Evolutionary conservation across 2,797 vertebrate species (phyloP).

Genomic region (Aphelocoma californica): DNA sequence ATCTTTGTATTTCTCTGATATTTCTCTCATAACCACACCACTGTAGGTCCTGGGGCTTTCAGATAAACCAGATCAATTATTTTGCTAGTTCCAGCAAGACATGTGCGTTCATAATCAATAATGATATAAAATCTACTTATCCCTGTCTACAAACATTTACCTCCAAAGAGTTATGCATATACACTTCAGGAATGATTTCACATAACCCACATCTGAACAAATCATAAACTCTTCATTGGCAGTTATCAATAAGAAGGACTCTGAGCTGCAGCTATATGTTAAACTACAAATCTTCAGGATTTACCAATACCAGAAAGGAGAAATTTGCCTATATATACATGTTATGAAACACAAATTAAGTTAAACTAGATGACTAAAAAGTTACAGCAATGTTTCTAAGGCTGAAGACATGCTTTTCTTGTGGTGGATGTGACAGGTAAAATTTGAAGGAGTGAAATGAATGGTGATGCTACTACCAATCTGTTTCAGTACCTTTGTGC

Average conservation of each 20-base stretch:
- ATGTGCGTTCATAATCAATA: background rate
- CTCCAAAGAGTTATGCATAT: background rate
- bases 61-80: background rate
- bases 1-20: background rate
- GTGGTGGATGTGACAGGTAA: background rate
- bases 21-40: background rate
- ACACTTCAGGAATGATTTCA: background rate
- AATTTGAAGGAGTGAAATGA: background rate
- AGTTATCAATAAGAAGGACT: background rate
- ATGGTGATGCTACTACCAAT: background rate
- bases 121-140: background rate
- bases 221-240: background rate
- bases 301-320: background rate
- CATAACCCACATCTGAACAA: background rate
- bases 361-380: background rate
- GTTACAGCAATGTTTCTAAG: background rate
- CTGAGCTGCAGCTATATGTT: background rate
- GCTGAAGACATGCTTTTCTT: background rate
- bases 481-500: background rate
- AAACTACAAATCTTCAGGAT: background rate
- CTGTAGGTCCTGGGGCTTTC: background rate
- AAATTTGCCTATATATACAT: background rate
- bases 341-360: background rate
- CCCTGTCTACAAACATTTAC: background rate
- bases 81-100: background rate